Conservation (phyloP, 2,113 vertebrate species). For the Megaceryle torquata region DNA sequence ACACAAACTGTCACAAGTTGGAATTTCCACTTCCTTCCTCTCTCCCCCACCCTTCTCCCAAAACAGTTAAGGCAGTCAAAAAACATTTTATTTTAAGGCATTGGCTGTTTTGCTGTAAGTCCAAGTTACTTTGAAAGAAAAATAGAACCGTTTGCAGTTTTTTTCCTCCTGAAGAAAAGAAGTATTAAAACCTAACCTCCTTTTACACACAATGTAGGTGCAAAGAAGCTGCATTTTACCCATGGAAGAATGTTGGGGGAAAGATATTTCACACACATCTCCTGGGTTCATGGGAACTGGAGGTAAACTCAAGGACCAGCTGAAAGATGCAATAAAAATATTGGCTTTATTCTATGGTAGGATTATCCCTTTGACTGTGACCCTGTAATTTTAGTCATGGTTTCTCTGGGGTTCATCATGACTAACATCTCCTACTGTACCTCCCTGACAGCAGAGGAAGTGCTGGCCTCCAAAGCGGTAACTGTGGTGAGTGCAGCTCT, state of each 20-base stretch:
- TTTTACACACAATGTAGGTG: background rate
- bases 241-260: background rate
- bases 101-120: background rate
- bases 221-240: background rate
- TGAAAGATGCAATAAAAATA: background rate
- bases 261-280: background rate
- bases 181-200: background rate
- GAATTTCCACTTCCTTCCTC: background rate
- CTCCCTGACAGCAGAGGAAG: slow-evolving; percentile 59
- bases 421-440: slow-evolving; percentile 55
- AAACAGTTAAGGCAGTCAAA: background rate
- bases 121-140: background rate
- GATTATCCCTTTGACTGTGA: slow-evolving; percentile 40
- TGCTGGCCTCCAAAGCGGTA: slow-evolving; percentile 29
- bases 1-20: fast-evolving
- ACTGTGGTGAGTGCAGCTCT: slow-evolving; percentile 46
- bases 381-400: slow-evolving; percentile 2
- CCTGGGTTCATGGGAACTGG: background rate
- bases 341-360: slow-evolving; percentile 31
- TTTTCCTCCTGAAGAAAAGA: background rate
- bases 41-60: background rate
- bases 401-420: slow-evolving; percentile 35
- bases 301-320: background rate
- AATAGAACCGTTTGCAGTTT: background rate
- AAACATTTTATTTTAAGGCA: background rate